Percentiles rank a stretch among this genome's conserved stretches.
These are phyloP conservation scores for Ips typographus DNA, from an alignment of 1,140 invertebrate species.

Conservation along the genomic window DNA sequence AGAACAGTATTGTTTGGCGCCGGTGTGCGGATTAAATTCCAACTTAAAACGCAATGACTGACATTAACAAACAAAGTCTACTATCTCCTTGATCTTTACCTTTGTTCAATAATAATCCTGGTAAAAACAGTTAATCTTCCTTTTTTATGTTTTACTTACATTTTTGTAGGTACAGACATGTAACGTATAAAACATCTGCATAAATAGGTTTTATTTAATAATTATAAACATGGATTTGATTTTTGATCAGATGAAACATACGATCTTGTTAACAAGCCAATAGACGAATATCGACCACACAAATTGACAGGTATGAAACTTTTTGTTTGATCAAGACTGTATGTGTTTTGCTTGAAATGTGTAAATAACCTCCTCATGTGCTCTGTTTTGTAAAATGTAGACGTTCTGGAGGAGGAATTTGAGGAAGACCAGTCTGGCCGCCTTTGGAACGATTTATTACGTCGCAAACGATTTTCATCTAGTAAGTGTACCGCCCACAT, in stretches of 20 bases:
- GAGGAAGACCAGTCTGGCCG: conserved; percentile 54
- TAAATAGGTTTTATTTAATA: not conserved
- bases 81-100: no score
- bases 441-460: conserved; percentile 47
- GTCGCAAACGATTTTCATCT: conserved; percentile 56
- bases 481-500: conserved; percentile 51
- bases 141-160: no score
- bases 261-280: conserved; percentile 40
- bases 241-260: conserved; percentile 40
- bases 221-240: not conserved
- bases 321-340: not conserved
- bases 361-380: no score
- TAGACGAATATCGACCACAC: conserved; percentile 43
- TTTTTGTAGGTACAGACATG: no score
- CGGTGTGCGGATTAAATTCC: no score
- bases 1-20: no score
- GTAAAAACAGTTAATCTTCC: no score
- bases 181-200: conserved; percentile 8
- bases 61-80: no score
- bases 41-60: no score
- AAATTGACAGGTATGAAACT: conserved; percentile 41
- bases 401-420: conserved; percentile 56
- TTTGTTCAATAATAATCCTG: no score
- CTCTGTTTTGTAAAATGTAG: not conserved
- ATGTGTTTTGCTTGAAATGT: not conserved